These are phyloP conservation scores for Laticauda laticaudata DNA, from an alignment of 2,113 vertebrate genomes.

Conservation along the genomic window DNA sequence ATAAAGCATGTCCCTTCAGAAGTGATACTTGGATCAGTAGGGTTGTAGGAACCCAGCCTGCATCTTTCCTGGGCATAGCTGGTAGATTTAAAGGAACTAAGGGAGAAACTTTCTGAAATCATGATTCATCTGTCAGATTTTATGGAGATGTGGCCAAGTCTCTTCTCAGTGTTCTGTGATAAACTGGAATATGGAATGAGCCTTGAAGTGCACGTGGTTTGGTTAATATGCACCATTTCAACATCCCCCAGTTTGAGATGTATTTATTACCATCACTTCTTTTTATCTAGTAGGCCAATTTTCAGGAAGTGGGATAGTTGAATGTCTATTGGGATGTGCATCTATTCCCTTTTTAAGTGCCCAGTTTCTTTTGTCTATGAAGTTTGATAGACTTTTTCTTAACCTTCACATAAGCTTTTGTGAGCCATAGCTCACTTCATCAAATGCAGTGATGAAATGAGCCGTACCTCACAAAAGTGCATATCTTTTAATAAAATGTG, in stretches of 20 bases:
- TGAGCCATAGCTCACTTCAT: not conserved
- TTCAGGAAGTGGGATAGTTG: not conserved
- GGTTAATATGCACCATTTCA: not conserved
- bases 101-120: not conserved
- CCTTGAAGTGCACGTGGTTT: not conserved
- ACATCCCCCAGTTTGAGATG: not conserved
- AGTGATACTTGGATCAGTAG: not conserved
- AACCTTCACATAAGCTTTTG: not conserved
- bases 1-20: not conserved
- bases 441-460: not conserved
- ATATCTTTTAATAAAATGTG: not conserved
- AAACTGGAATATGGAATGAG: not conserved
- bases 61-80: not conserved
- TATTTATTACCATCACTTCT: not conserved
- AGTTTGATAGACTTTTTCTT: not conserved
- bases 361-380: not conserved
- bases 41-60: not conserved
- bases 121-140: not conserved
- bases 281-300: not conserved
- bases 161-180: not conserved
- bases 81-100: not conserved
- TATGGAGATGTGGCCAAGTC: not conserved
- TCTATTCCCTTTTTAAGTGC: not conserved
- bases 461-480: not conserved
- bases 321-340: not conserved